Base-by-base conservation (phyloP, 2,113 vertebrate genomes). In the Anser brachyrhynchus region DNA sequence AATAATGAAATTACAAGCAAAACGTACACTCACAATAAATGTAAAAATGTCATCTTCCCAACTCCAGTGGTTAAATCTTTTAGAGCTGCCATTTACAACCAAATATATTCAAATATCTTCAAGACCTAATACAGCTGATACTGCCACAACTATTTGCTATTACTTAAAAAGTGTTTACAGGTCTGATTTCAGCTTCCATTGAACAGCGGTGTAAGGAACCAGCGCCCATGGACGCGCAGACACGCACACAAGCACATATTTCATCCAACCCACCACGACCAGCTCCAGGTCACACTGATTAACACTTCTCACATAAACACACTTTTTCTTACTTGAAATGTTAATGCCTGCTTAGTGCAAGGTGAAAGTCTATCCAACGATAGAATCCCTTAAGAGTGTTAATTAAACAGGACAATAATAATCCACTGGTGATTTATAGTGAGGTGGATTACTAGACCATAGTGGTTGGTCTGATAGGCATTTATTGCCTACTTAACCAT, bases 401-500 rank as follows among this genome's bases (percentile, higher is more conserved):
- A 93, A 97, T 96, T 97, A 96, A 96, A 94, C 83, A 88, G 93
- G 96, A 97, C 96, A 95, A 90, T 95, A 96, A 97, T 97, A 95
- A 97, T 95, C 96, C 91, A 77, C 14, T 6, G 65, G 83, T 96
- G 97, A 98, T 97, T 96, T 98, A 96, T 74, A 79, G 97, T 33
- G 90, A 96, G 95, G 86, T 95, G 97, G 92, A 96, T 97, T 93
- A 96, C 96, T 55, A 58, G 92, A 52, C 83, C 91, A 28, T 88
- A 76, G 83, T 57, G 89, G 89, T 83, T 95, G 94, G 92, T 97
- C 97, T 97, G 98, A 98, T 97, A 96, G 97, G 96, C 93, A 93
- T 98, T 98, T 97, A 98, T 98, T 95, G 95, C 96, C 97, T 97
- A 93, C 96, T 98, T 97, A 97, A 95, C 94, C 88, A 84, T 97